These are phyloP conservation scores for Taenaris catops DNA, from an alignment of 2,888 invertebrate genomes.

Conservation along the genomic window DNA sequence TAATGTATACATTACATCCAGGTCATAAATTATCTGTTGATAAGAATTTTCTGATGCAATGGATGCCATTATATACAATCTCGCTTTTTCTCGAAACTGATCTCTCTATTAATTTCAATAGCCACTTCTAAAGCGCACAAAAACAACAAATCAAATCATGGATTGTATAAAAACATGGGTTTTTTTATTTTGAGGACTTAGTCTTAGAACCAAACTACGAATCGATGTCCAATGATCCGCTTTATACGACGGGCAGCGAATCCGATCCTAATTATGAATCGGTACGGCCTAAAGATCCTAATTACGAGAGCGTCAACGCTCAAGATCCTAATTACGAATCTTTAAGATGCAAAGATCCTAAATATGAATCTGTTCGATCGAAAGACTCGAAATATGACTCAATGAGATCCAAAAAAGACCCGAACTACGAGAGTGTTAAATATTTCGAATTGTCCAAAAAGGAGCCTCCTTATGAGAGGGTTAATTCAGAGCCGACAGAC, in stretches of 20 bases:
- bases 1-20: too few species aligned
- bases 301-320: constrained; percentile 85
- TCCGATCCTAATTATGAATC: constrained; percentile 87
- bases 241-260: constrained; percentile 85
- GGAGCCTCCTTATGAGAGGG: constrained; percentile 85
- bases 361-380: constrained; percentile 85
- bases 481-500: constrained; percentile 54
- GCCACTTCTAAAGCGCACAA: too few species aligned
- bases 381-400: constrained; percentile 78
- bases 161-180: too few species aligned
- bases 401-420: constrained; percentile 81
- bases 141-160: too few species aligned
- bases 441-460: constrained; percentile 81
- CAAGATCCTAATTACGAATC: constrained; percentile 85
- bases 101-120: too few species aligned
- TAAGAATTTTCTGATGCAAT: constrained; percentile 81
- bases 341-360: constrained; percentile 82
- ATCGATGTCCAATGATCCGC: constrained; percentile 83
- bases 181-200: too few species aligned
- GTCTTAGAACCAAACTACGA: constrained; percentile 88
- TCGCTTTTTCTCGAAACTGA: too few species aligned
- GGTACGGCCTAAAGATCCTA: constrained; percentile 82
- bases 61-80: constrained; percentile 82
- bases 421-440: constrained; percentile 91
- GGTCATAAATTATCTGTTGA: constrained; percentile 51